phyloP scores from a whole-genome alignment of 2,113 vertebrate genomes.

The Cairina moschata region DNA sequence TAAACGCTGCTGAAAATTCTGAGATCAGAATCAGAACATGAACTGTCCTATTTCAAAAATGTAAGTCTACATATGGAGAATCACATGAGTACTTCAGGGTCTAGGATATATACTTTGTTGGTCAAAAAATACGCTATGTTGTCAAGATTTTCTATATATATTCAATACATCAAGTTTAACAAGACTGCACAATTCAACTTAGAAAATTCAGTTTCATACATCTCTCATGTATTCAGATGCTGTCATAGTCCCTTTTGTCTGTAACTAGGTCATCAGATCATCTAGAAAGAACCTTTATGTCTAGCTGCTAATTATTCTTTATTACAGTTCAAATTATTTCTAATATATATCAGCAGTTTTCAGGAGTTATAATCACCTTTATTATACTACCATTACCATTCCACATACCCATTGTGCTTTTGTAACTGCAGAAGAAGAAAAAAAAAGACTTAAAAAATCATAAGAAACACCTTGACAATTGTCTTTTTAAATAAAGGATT shows the following conservation, averaged over 20 bases:
- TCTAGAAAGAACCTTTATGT: neutral
- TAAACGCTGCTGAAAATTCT: neutral
- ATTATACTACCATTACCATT: neutral
- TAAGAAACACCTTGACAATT: neutral
- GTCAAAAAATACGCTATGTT: neutral
- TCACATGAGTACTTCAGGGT: neutral
- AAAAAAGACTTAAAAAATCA: neutral
- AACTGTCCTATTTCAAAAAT: neutral
- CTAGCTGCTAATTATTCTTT: constrained; percentile 13
- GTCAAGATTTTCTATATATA: neutral
- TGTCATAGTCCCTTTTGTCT: neutral
- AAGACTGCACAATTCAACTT: neutral
- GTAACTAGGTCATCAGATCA: neutral
- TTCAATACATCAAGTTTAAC: neutral
- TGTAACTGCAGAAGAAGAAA: neutral
- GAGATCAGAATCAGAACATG: neutral
- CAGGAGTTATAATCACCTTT: constrained; percentile 13
- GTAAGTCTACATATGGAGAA: neutral
- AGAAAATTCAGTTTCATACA: neutral
- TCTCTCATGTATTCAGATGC: neutral
- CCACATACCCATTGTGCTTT: neutral
- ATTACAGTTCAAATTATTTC: constrained; percentile 12
- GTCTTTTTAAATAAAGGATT: constrained; percentile 37
- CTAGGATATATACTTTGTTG: neutral
- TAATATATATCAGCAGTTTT: neutral